Evolutionary conservation across 2,797 vertebrate genomes (phyloP).

Genomic region (Rhynchotus rufescens): DNA sequence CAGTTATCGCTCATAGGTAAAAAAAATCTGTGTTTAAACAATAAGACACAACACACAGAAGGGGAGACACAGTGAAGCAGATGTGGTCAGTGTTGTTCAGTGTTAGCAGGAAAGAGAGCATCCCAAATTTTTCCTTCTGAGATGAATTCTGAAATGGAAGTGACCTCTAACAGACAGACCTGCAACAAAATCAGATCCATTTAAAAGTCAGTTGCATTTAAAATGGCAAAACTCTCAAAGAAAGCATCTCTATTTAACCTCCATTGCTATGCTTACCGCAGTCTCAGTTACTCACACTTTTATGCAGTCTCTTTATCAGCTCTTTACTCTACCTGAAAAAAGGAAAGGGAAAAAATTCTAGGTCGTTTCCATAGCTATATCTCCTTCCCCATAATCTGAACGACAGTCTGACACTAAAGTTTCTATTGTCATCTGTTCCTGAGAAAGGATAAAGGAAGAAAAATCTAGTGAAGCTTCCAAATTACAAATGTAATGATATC

Average conservation of each 20-base stretch:
- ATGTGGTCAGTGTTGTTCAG: not conserved
- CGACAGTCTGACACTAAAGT: conserved; percentile 42
- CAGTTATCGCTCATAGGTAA: not conserved
- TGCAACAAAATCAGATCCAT: not conserved
- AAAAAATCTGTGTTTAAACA: not conserved
- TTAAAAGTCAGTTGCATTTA: not conserved
- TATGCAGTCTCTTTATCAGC: not conserved
- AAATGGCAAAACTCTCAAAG: not conserved
- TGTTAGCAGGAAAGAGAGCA: not conserved
- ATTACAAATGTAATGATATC: conserved; percentile 72
- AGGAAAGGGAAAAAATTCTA: not conserved
- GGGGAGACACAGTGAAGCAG: not conserved
- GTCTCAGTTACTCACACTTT: not conserved
- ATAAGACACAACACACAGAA: not conserved
- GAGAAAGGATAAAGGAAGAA: not conserved
- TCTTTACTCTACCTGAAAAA: conserved; percentile 13
- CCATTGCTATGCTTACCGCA: rapidly evolving
- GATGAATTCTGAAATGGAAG: not conserved
- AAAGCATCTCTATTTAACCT: not conserved
- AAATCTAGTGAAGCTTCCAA: conserved; percentile 64
- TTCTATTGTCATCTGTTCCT: conserved; percentile 56
- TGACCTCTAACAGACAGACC: not conserved
- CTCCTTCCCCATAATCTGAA: conserved; percentile 27
- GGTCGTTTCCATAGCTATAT: not conserved
- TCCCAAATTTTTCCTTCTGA: not conserved